phyloP scores from a whole-genome alignment of 2,113 vertebrate species.

The Ariopsis seemanni region DNA sequence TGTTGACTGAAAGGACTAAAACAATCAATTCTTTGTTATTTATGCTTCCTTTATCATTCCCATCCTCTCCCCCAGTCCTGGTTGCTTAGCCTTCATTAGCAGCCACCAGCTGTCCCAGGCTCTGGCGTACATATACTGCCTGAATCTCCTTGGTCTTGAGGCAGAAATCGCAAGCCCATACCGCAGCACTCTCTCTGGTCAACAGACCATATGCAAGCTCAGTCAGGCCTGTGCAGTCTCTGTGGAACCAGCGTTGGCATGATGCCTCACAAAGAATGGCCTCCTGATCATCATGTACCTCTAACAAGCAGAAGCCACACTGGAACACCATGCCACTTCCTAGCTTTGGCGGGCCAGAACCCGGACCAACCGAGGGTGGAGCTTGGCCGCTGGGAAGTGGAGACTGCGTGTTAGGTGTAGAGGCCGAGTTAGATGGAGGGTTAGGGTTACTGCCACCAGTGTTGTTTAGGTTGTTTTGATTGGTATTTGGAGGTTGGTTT shows the following conservation, averaged over 20 bases:
- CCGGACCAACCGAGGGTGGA: constrained; percentile 66
- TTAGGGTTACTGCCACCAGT: constrained; percentile 75
- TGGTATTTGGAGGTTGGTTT: constrained; percentile 66
- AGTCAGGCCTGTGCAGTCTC: constrained; percentile 94
- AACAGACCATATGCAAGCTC: constrained; percentile 94
- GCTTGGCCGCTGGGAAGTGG: constrained; percentile 68
- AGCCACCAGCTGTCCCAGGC: constrained; percentile 90
- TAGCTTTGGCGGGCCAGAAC: constrained; percentile 69
- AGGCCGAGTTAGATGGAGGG: constrained; percentile 75
- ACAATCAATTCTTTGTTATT: constrained; percentile 10
- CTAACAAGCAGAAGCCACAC: constrained; percentile 88
- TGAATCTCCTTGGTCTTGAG: constrained; percentile 99
- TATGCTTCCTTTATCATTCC: neutral
- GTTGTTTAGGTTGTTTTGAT: constrained; percentile 75
- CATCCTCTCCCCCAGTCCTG: neutral
- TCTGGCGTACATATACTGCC: constrained; percentile 91
- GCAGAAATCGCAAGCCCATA: constrained; percentile 98
- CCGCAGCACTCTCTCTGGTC: constrained; percentile 89
- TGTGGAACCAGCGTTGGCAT: constrained; percentile 97
- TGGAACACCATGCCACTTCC: constrained; percentile 86
- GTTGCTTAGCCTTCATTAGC: constrained; percentile 87
- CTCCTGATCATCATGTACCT: constrained; percentile 95
- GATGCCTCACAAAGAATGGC: constrained; percentile 96
- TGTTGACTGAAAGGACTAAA: constrained; percentile 28
- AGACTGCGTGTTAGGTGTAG: constrained; percentile 76